These are phyloP conservation scores for Phoxinus phoxinus DNA, from an alignment of 2,113 vertebrate species.

Conservation along the genomic window DNA sequence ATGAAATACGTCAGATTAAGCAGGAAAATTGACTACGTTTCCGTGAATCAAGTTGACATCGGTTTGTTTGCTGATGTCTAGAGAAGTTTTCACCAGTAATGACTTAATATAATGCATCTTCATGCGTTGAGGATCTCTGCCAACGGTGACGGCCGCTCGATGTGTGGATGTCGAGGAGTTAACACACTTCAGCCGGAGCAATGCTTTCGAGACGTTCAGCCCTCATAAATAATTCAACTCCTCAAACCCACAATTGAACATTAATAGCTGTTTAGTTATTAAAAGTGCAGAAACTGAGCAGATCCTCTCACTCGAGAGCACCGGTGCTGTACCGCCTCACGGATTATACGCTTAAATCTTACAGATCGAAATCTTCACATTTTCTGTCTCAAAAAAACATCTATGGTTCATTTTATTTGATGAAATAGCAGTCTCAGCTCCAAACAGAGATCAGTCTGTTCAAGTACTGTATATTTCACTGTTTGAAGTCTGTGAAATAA, in stretches of 20 bases:
- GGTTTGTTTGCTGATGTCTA: not conserved
- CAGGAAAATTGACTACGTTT: not conserved
- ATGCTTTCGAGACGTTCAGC: not conserved
- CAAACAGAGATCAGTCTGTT: not conserved
- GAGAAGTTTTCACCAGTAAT: not conserved
- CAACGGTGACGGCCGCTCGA: not conserved
- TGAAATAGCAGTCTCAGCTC: not conserved
- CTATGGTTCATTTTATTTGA: not conserved
- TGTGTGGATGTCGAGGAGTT: not conserved
- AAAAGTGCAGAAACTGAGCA: slow-evolving; percentile 14
- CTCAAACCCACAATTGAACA: slow-evolving; percentile 1
- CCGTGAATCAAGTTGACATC: not conserved
- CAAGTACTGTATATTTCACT: not conserved
- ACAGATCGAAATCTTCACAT: not conserved
- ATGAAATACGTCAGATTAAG: not conserved
- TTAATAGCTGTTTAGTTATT: slow-evolving; percentile 14
- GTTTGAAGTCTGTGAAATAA: not conserved
- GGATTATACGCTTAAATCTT: slow-evolving; percentile 1
- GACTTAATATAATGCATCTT: not conserved
- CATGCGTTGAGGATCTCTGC: not conserved
- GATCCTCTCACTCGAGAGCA: not conserved
- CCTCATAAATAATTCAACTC: slow-evolving; percentile 23
- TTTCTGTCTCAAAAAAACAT: not conserved
- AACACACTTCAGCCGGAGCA: not conserved
- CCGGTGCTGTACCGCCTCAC: not conserved